Evolutionary conservation across 35 echinoderm and acorn worm species (phyloP), one percentile per base, ranked within the genome.

Genomic region (Stichopus chloronotus): DNA sequence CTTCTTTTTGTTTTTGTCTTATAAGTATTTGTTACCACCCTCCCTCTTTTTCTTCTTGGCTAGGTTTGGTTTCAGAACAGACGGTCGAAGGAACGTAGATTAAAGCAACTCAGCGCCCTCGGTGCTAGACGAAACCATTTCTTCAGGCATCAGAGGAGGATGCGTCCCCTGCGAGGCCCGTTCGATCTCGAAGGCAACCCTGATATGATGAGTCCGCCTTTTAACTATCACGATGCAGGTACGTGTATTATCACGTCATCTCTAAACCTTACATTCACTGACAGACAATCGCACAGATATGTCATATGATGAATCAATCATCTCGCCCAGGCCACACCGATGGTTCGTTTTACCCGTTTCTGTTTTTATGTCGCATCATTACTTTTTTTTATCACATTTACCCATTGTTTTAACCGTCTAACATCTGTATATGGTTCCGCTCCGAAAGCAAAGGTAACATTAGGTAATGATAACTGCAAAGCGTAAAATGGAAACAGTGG

Each of bases 11-110:
- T 43, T 43, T 43, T 43, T 43, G 3, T 43, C 30, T 3, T 1
- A 43, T 3, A 43, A 43, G 30, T 43, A 43, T 43, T 91, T 65
- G 16, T 56, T 56, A 54, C 57, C 14, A 13, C 52, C 23, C 57
- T 81, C 54, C 56, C 72, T 81, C 71, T 96, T 53, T 82, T 78
- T 54, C 78, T 93, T 71, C 22, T 53, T 76, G 10, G 53, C 63
- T 78, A 98, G 97, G 97, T 98, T 63, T 98, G 97, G 97, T 96
- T 99, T 94, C 97, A 99, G 76, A 99, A 99, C 81, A 87, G 97
- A 54, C 86, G 97, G 59, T 99, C 97, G 19, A 99, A 99, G 84
- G 97, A 99, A 57, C 87, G 97, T 55, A 71, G 97, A 58, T 93
- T 99, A 94, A 99, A 99, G 90, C 97, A 99, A 92, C 95, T 99